Conservation (phyloP, 2,797 vertebrate genomes). For the Allobates femoralis region DNA sequence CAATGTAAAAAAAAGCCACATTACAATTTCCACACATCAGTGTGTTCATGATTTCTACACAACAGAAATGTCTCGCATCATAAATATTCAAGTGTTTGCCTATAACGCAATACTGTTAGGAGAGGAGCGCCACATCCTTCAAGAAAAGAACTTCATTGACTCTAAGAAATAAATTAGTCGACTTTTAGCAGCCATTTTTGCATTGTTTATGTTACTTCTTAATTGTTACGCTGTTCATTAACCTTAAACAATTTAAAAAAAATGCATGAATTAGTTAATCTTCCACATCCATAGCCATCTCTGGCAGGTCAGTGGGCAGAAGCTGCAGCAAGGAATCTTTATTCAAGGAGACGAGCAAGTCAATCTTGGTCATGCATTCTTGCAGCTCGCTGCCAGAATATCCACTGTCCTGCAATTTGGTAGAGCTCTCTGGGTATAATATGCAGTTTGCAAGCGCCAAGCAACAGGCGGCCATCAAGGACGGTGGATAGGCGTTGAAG, state of each 20-base stretch:
- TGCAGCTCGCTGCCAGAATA: conserved; percentile 70
- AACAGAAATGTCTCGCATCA: conserved; percentile 34
- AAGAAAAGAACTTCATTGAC: conserved; percentile 2
- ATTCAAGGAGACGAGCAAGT: conserved; percentile 86
- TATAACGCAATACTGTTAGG: conserved; percentile 58
- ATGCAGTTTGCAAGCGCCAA: conserved; percentile 81
- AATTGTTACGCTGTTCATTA: neutral
- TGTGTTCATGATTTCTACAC: conserved; percentile 11
- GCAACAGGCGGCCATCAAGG: conserved; percentile 84
- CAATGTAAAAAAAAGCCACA: conserved; percentile 15
- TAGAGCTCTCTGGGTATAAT: conserved; percentile 65
- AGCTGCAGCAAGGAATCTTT: conserved; percentile 74
- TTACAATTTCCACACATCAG: conserved; percentile 2
- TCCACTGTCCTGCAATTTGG: conserved; percentile 68
- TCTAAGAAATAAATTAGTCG: conserved; percentile 31
- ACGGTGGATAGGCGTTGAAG: conserved; percentile 86
- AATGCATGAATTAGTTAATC: conserved; percentile 10
- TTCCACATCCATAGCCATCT: conserved; percentile 62
- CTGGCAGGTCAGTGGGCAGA: conserved; percentile 65
- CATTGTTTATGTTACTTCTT: conserved; percentile 13
- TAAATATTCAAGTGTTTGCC: conserved; percentile 56
- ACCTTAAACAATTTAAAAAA: neutral
- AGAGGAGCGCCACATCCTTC: conserved; percentile 20
- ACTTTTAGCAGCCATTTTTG: conserved; percentile 42
- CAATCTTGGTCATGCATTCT: conserved; percentile 84